Conservation (phyloP, 2,113 vertebrate species). For the Bucco capensis region DNA sequence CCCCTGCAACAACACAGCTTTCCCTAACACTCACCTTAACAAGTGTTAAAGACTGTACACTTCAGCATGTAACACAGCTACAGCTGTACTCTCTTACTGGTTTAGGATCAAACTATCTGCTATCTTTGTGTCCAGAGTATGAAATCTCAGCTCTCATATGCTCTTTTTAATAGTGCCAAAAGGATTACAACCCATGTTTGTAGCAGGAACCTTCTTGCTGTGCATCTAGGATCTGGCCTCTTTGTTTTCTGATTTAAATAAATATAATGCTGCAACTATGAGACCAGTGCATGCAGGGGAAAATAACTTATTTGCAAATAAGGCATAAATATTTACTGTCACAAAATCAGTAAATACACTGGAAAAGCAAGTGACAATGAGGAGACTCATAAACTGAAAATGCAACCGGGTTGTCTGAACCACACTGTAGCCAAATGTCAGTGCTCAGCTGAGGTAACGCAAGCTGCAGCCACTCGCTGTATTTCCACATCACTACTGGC, state of each 20-base stretch:
- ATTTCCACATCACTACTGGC: background rate
- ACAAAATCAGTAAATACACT: background rate
- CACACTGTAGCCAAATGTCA: background rate
- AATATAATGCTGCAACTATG: background rate
- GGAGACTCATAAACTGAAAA: background rate
- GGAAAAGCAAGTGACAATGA: background rate
- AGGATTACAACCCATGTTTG: background rate
- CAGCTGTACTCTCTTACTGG: accelerated
- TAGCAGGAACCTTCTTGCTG: background rate
- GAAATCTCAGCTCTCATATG: background rate
- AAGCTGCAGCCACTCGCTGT: background rate
- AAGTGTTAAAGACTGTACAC: background rate
- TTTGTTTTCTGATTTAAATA: background rate
- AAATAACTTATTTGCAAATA: constrained; percentile 23
- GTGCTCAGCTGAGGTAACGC: background rate
- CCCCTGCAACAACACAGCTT: background rate
- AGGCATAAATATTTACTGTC: background rate
- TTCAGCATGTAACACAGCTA: accelerated
- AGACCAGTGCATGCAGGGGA: background rate
- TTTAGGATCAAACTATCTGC: background rate
- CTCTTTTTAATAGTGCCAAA: background rate
- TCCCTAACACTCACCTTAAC: background rate
- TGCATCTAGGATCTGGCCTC: background rate
- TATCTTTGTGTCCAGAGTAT: background rate
- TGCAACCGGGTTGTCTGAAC: background rate